Evolutionary conservation across 2,888 invertebrate genomes (phyloP).

Genomic region (Rhynchonema sp.): DNA sequence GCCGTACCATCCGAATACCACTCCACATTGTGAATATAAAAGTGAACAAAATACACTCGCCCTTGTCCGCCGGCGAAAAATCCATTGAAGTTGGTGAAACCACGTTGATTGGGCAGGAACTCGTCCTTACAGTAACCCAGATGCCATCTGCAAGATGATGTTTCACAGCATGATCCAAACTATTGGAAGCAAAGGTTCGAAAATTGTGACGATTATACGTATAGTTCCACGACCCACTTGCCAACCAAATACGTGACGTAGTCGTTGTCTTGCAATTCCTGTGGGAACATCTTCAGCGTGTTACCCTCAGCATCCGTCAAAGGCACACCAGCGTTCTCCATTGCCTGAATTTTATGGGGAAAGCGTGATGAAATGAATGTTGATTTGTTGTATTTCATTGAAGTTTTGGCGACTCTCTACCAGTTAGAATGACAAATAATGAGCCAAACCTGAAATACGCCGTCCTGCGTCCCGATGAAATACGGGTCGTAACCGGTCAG

Average conservation of each 20-base stretch:
- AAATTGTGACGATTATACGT: neutral
- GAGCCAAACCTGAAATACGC: neutral
- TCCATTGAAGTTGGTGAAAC: neutral
- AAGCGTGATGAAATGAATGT: no score
- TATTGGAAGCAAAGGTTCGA: neutral
- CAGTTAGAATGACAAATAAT: no score
- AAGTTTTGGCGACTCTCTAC: no score
- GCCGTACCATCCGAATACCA: no score
- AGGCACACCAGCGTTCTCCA: neutral
- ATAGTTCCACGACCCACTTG: neutral
- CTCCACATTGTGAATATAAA: no score
- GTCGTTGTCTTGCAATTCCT: neutral
- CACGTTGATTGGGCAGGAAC: neutral
- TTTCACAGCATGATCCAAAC: neutral
- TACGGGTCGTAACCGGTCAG: neutral
- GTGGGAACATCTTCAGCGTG: neutral
- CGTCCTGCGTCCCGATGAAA: neutral
- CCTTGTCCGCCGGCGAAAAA: no score
- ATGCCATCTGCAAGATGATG: neutral
- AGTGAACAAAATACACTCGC: no score
- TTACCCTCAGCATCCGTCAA: neutral
- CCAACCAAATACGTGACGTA: neutral
- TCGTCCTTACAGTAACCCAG: neutral
- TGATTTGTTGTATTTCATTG: no score
- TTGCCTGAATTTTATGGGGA: no score